These are phyloP conservation scores for Chrysodeixis includens DNA, from an alignment of 2,888 invertebrate genomes.

Conservation along the genomic window DNA sequence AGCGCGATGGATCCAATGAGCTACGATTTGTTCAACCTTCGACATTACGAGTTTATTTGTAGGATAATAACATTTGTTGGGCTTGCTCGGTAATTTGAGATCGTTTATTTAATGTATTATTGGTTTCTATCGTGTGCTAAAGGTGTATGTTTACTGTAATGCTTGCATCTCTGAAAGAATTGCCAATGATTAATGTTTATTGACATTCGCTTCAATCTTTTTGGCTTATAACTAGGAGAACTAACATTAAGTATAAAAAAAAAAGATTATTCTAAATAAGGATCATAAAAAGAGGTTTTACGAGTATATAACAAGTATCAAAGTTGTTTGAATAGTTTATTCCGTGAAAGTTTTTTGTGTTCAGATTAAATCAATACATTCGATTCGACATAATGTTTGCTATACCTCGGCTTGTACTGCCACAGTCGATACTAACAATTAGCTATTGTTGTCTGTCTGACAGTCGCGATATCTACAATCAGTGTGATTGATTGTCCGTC, in stretches of 20 bases:
- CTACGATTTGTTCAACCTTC: slow-evolving; percentile 38
- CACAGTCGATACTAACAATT: neutral
- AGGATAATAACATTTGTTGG: slow-evolving; percentile 4
- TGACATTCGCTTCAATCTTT: too few relatives aligned
- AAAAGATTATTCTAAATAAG: too few relatives aligned
- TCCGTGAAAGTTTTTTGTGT: neutral
- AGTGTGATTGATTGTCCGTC: slow-evolving; percentile 14
- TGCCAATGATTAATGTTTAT: too few relatives aligned
- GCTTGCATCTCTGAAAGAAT: neutral
- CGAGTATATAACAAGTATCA: too few relatives aligned
- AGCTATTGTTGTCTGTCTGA: slow-evolving; percentile 1
- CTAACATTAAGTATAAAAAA: too few relatives aligned
- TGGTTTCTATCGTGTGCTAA: neutral
- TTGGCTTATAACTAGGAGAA: too few relatives aligned
- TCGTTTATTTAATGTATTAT: slow-evolving; percentile 6
- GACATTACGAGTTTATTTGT: slow-evolving; percentile 42
- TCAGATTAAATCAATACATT: neutral
- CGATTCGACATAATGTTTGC: neutral
- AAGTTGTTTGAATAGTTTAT: neutral
- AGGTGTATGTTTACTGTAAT: neutral
- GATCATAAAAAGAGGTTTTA: too few relatives aligned
- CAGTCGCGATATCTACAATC: slow-evolving; percentile 16
- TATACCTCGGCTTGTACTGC: neutral
- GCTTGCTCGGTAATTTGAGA: slow-evolving; percentile 21
- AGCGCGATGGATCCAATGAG: slow-evolving; percentile 34